Evolutionary conservation across 2,888 invertebrate species (phyloP).

Genomic region (Eupithecia abbreviata): DNA sequence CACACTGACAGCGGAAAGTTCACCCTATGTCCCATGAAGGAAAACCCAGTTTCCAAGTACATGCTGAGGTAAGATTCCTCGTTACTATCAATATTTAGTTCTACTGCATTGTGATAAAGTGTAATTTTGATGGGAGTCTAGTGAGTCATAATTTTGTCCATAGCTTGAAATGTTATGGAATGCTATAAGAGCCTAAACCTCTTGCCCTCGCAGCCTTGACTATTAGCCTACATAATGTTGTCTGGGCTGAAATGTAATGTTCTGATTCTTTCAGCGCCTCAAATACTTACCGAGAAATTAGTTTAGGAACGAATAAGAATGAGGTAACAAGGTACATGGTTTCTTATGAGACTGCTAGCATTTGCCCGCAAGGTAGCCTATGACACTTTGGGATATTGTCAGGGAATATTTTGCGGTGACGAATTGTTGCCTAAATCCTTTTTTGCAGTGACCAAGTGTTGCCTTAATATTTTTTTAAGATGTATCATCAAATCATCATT

Average conservation of each 20-base stretch:
- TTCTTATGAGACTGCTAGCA: background rate
- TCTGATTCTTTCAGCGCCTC: background rate
- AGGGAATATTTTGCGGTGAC: no score
- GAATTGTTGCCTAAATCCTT: no score
- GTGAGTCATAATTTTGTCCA: conserved; percentile 20
- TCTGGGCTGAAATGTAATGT: background rate
- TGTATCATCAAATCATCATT: no score
- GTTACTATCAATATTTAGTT: conserved; percentile 23
- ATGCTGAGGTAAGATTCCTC: background rate
- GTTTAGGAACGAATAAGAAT: background rate
- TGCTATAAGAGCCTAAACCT: background rate
- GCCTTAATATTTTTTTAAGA: no score
- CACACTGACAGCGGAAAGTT: conserved; percentile 5
- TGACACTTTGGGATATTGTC: background rate
- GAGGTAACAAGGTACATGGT: background rate
- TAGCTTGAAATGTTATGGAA: background rate
- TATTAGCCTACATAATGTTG: background rate
- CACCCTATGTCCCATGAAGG: background rate
- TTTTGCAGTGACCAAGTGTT: no score
- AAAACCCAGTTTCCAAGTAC: conserved; percentile 5
- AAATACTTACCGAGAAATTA: background rate
- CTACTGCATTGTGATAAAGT: conserved; percentile 27
- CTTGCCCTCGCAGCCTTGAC: conserved; percentile 21
- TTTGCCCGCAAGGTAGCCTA: no score
- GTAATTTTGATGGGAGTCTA: conserved; percentile 11